Conservation (phyloP, 2,113 vertebrate species). For the Oncorhynchus nerka region DNA sequence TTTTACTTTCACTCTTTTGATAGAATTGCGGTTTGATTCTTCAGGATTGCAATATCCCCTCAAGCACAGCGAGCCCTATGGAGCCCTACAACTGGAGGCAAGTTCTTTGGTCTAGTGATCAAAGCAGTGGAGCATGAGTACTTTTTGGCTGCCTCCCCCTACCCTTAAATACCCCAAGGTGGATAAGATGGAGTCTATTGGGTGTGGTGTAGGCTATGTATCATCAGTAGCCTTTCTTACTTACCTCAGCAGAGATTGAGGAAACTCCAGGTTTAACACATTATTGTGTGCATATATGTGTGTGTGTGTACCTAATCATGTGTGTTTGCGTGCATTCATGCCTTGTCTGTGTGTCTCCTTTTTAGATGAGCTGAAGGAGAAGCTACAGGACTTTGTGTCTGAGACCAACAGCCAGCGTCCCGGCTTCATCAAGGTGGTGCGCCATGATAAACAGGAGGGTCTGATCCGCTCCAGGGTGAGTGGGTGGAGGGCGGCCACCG, state of each 20-base stretch:
- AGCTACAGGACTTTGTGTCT: constrained; percentile 84
- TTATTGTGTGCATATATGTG: constrained; percentile 9
- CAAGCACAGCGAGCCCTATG: constrained; percentile 44
- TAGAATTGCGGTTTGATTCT: constrained; percentile 42
- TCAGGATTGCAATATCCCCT: constrained; percentile 50
- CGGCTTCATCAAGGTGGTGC: constrained; percentile 91
- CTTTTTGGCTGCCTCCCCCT: constrained; percentile 49
- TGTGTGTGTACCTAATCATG: constrained; percentile 4
- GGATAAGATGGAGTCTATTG: constrained; percentile 43
- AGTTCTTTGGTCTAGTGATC: constrained; percentile 62
- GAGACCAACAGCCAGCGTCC: constrained; percentile 84
- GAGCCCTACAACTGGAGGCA: constrained; percentile 47
- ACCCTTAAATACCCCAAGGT: constrained; percentile 21
- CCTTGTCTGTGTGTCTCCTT: constrained; percentile 15
- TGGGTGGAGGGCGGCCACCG: constrained; percentile 89
- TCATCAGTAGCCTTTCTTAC: constrained; percentile 26
- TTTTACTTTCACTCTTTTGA: constrained; percentile 35
- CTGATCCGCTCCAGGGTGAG: constrained; percentile 95
- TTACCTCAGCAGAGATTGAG: constrained; percentile 23
- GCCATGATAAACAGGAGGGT: constrained; percentile 91
- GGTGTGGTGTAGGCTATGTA: constrained; percentile 28
- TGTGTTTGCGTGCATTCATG: constrained; percentile 15
- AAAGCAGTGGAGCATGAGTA: constrained; percentile 54
- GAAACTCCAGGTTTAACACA: background rate
- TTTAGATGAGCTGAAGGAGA: constrained; percentile 92